Conservation (phyloP, 1,140 invertebrate species). For the Zaprionus ornatus region DNA sequence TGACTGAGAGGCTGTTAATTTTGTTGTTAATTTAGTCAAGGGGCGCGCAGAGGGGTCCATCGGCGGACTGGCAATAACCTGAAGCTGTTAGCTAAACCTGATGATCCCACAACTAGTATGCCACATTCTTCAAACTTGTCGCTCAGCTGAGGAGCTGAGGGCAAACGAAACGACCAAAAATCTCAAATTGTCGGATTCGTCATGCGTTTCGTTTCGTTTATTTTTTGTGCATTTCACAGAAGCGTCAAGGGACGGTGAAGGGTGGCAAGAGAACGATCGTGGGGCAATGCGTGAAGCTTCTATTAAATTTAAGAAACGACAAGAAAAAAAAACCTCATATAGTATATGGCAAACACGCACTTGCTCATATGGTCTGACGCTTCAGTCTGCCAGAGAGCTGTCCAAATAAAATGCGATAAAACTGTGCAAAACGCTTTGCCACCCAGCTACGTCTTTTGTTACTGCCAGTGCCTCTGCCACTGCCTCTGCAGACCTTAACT, state of each 20-base stretch:
- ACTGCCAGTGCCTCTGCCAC: slow-evolving; percentile 2
- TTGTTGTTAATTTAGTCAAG: slow-evolving; percentile 3
- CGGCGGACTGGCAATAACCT: neutral
- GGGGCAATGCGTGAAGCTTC: slow-evolving; percentile 58
- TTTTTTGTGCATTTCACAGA: neutral
- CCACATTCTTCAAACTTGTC: slow-evolving; percentile 6
- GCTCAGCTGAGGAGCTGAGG: slow-evolving; percentile 1
- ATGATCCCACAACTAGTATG: slow-evolving; percentile 27
- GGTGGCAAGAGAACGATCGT: neutral
- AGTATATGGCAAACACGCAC: slow-evolving; percentile 13
- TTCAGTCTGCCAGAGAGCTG: slow-evolving; percentile 19
- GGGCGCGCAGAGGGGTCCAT: neutral
- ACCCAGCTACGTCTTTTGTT: slow-evolving; percentile 43
- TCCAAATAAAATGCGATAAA: slow-evolving; percentile 70
- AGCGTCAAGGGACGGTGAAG: neutral
- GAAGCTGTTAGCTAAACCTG: slow-evolving; percentile 15
- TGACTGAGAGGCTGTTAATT: slow-evolving; percentile 12
- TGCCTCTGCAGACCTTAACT: neutral
- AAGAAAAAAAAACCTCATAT: slow-evolving; percentile 17
- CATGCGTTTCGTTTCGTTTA: slow-evolving; percentile 23
- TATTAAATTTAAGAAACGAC: slow-evolving; percentile 47
- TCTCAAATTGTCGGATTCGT: slow-evolving; percentile 26
- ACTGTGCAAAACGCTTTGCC: slow-evolving; percentile 49
- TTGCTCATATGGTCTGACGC: slow-evolving; percentile 10
- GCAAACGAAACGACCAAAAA: neutral